Percentiles rank a stretch among this genome's conserved stretches.
These are phyloP conservation scores for Coenonympha glycerion DNA, from an alignment of 2,888 invertebrate genomes.

Conservation along the genomic window DNA sequence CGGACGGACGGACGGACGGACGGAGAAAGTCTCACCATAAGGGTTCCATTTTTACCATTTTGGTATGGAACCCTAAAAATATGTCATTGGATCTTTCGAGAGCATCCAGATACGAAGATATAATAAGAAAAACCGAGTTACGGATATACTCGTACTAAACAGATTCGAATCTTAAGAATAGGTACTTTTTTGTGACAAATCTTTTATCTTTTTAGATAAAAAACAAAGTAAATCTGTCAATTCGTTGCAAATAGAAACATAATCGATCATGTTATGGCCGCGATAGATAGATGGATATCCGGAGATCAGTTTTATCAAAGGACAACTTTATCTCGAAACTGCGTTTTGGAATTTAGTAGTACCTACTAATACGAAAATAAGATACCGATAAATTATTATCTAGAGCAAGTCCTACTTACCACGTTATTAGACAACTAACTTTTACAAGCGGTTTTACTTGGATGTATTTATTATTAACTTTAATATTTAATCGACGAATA, in stretches of 20 bases:
- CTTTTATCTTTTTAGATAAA: constrained; percentile 6
- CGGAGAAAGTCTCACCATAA: no score
- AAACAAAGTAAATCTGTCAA: constrained; percentile 17
- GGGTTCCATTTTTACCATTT: no score
- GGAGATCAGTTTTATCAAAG: no score
- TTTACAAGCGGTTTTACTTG: background rate
- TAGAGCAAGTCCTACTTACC: no score
- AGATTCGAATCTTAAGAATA: background rate
- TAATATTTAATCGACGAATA: no score
- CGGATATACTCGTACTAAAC: background rate
- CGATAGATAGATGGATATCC: background rate
- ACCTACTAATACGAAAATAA: background rate
- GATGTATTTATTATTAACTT: no score
- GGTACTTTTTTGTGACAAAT: background rate
- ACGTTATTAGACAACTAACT: no score
- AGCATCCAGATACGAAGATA: no score
- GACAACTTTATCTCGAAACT: constrained; percentile 7
- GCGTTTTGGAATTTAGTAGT: background rate
- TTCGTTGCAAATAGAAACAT: constrained; percentile 20
- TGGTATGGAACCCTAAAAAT: no score
- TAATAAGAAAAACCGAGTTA: background rate
- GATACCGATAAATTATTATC: no score
- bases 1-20: no score
- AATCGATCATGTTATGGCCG: constrained; percentile 19
- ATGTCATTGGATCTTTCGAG: no score